Base-by-base conservation (phyloP, 2,797 vertebrate species). In the Lophotriccus pileatus region DNA sequence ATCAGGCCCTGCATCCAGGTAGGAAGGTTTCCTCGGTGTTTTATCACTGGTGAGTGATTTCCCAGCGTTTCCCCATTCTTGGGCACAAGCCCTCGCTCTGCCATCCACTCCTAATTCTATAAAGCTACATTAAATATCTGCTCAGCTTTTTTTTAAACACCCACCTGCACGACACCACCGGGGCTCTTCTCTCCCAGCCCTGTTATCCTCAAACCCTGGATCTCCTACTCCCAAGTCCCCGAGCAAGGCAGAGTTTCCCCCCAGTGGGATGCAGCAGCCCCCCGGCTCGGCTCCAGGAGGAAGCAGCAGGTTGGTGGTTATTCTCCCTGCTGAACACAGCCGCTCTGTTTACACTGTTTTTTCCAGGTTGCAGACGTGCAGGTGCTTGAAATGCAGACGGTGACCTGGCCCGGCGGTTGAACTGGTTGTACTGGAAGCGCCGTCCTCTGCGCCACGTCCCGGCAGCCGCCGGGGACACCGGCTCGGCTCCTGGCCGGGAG, bases 141-240 rank as follows among this genome's bases (percentile, higher is more conserved):
- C 70, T 79, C 47, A 6, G 12, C 46, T 69, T 62, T 44, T 44
- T 47, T 78, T 24, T 6, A 30, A 70, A 30, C 2, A 20, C 7
- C 50, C n/a, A 25, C 13, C 28, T 11, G 3, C 11, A 6, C 2
- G 0, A 5, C 39, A 6, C 69, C 53, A 8, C 14, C 2, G 0
- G 0, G 14, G 59, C 63, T 75, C 62, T 37, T 7, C 53, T 49
- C 32, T 30, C 34, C 63, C 77, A 85, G 39, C 87, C 46, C 4
- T 16, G 49, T 2, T 34, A 25, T 19, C 43, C 39, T 55, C 58
- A 18, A 30, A 13, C 56, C 52, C 23, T 34, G 56, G 13, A 1
- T 18, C 52, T 68, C 36, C 7, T 14, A 2, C 47, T 75, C 69
- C 66, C 44, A 20, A 77, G 3, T 37, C n/a, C 18, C 18, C 44